phyloP scores from a whole-genome alignment of 2,888 invertebrate genomes.

The Brachyptera risi region DNA sequence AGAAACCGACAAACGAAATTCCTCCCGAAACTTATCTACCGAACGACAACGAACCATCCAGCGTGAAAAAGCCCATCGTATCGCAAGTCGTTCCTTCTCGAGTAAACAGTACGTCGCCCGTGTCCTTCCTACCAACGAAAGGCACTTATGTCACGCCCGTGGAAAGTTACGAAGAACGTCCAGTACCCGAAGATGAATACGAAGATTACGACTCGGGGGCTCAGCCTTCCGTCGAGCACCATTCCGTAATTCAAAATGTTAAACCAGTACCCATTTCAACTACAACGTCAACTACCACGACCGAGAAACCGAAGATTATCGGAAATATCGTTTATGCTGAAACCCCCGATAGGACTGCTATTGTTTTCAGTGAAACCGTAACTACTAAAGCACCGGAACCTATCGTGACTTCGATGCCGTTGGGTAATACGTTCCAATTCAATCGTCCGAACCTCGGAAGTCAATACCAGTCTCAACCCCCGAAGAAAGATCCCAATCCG shows the following conservation, averaged over 20 bases:
- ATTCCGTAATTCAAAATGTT: too few relatives aligned
- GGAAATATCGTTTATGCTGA: constrained; percentile 11
- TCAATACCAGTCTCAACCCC: too few relatives aligned
- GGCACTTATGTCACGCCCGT: too few relatives aligned
- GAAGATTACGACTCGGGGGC: neutral
- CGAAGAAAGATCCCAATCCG: neutral
- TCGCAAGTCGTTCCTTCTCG: neutral
- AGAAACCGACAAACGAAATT: neutral
- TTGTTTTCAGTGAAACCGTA: constrained; percentile 7
- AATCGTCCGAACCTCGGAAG: too few relatives aligned
- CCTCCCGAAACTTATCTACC: neutral
- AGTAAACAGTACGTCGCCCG: neutral
- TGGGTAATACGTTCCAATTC: too few relatives aligned
- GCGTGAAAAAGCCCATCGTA: neutral
- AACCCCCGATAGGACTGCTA: neutral
- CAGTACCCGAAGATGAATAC: neutral
- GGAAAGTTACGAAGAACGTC: neutral
- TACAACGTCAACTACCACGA: neutral
- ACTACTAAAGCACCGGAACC: neutral
- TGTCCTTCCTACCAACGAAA: too few relatives aligned
- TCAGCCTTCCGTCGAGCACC: neutral
- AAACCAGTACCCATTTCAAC: neutral
- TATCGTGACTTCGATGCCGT: too few relatives aligned
- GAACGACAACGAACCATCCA: neutral
- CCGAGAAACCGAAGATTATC: neutral